phyloP scores from a whole-genome alignment of 2,113 vertebrate species.

The Bostrychus sinensis region DNA sequence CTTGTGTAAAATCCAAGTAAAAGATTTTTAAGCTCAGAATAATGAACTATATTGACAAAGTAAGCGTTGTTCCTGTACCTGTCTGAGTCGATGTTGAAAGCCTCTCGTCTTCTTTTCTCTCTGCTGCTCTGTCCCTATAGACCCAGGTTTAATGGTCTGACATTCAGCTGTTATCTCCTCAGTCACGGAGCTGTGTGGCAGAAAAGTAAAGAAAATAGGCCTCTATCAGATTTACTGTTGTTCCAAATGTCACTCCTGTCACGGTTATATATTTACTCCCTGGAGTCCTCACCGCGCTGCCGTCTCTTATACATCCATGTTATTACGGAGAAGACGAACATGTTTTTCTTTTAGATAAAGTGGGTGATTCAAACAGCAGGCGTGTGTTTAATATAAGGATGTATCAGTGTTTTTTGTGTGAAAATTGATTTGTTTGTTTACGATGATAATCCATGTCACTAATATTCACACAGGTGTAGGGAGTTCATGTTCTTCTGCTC shows the following conservation, averaged over 20 bases:
- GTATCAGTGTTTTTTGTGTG: no score
- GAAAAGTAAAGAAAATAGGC: neutral
- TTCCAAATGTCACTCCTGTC: neutral
- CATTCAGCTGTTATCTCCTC: slow-evolving; percentile 1
- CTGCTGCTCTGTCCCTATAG: neutral
- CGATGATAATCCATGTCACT: no score
- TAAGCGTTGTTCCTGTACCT: neutral
- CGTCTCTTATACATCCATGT: no score
- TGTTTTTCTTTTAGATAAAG: neutral
- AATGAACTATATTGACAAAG: no score
- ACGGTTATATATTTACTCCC: neutral
- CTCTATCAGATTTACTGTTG: neutral
- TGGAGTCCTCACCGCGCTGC: neutral
- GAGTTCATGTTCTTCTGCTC: no score
- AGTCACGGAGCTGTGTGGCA: neutral
- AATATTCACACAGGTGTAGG: no score
- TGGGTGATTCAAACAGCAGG: neutral
- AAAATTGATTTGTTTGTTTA: no score
- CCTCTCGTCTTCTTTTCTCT: neutral
- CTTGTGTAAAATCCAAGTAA: no score
- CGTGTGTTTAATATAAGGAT: no score
- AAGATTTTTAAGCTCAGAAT: no score
- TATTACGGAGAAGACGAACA: neutral
- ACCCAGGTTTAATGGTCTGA: neutral
- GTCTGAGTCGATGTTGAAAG: neutral